Evolutionary conservation across 2,888 invertebrate genomes (phyloP).

Genomic region (Rhamphomyia laevipes): DNA sequence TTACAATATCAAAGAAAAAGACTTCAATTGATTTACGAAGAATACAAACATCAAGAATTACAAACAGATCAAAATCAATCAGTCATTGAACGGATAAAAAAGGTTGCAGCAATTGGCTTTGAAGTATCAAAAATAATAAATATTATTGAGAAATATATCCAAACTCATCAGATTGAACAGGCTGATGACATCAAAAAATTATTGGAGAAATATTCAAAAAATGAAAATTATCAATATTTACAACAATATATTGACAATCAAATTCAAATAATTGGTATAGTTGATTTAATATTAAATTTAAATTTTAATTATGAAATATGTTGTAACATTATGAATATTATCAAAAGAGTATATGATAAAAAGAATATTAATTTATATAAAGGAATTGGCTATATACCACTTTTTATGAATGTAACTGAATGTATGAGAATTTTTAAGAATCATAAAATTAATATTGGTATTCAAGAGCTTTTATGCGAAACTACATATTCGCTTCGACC

Average conservation of each 20-base stretch:
- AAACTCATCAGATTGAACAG: slow-evolving; percentile 26
- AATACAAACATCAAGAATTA: not conserved
- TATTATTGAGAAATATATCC: slow-evolving; percentile 46
- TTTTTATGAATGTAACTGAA: slow-evolving; percentile 28
- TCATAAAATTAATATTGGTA: slow-evolving; percentile 13
- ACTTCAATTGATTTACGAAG: not conserved
- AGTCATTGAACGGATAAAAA: slow-evolving; percentile 39
- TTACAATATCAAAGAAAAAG: not conserved
- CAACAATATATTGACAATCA: slow-evolving; percentile 27
- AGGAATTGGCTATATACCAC: slow-evolving; percentile 28
- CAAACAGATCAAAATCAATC: slow-evolving; percentile 13
- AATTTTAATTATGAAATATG: slow-evolving; percentile 32
- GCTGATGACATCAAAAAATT: slow-evolving; percentile 22
- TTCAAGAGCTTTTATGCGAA: slow-evolving; percentile 24
- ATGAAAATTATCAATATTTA: slow-evolving; percentile 27
- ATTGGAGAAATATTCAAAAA: slow-evolving; percentile 22
- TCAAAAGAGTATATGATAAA: slow-evolving; percentile 24
- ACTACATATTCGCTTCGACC: slow-evolving; percentile 26
- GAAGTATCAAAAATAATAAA: slow-evolving; percentile 49
- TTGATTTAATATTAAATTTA: slow-evolving; percentile 32
- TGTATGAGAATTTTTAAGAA: slow-evolving; percentile 26
- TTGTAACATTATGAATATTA: slow-evolving; percentile 28
- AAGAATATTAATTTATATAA: slow-evolving; percentile 14
- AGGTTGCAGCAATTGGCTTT: slow-evolving; percentile 45
- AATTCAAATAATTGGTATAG: slow-evolving; percentile 27